A percentile compares a stretch with the other conserved stretches of the same genome.
These are phyloP conservation scores for Perca schrenkii DNA, from an alignment of 2,113 vertebrate genomes.

Conservation along the genomic window DNA sequence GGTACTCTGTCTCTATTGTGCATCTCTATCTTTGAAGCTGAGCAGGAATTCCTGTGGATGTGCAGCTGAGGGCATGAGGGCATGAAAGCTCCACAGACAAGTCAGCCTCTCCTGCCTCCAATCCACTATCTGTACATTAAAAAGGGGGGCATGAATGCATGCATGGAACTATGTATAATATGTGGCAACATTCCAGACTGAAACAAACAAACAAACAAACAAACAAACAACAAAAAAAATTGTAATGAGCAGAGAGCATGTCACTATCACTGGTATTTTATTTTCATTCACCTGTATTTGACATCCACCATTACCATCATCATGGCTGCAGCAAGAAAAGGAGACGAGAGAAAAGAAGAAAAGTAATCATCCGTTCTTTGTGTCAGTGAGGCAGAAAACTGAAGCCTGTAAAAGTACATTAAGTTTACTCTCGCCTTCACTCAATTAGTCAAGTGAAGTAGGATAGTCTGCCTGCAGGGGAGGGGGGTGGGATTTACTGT, in stretches of 20 bases:
- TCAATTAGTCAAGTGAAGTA: constrained; percentile 51
- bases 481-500: constrained; percentile 12
- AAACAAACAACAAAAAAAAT: neutral
- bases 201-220: neutral
- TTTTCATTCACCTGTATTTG: constrained; percentile 42
- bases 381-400: constrained; percentile 38
- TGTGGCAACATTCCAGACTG: neutral
- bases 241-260: neutral
- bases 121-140: constrained; percentile 1
- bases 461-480: constrained; percentile 38
- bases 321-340: constrained; percentile 39
- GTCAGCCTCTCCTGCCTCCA: constrained; percentile 1
- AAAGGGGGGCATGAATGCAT: neutral
- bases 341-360: constrained; percentile 30
- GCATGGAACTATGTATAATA: neutral
- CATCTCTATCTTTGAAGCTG: constrained; percentile 60
- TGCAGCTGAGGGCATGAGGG: constrained; percentile 63
- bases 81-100: constrained; percentile 24
- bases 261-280: neutral
- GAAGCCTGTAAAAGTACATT: constrained; percentile 18
- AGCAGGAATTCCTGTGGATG: constrained; percentile 58
- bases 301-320: constrained; percentile 29
- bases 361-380: neutral
- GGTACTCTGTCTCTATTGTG: constrained; percentile 50
- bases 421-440: constrained; percentile 13